These are phyloP conservation scores for Lycocerus yunnanus DNA, from an alignment of 2,888 invertebrate species.

Conservation along the genomic window DNA sequence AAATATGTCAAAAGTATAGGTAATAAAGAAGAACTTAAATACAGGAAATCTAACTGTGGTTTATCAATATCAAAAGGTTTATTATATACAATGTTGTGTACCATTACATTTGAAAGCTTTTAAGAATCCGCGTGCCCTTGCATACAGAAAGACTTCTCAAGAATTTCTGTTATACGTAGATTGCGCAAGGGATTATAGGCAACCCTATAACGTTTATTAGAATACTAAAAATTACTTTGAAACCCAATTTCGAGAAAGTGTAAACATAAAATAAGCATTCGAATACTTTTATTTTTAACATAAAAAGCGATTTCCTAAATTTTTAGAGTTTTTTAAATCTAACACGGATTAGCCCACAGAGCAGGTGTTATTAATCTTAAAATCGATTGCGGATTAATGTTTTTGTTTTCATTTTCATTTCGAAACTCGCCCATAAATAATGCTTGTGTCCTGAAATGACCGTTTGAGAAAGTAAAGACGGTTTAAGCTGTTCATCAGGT, in stretches of 20 bases:
- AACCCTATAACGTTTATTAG: neutral
- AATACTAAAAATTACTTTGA: neutral
- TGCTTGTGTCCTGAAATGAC: neutral
- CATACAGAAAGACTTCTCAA: constrained; percentile 23
- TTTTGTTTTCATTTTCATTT: neutral
- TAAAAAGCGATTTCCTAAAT: neutral
- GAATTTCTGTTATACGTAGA: constrained; percentile 9
- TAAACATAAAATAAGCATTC: neutral
- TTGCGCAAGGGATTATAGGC: constrained; percentile 3
- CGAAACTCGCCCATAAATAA: neutral
- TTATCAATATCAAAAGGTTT: constrained; percentile 26
- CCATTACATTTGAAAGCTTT: constrained; percentile 28
- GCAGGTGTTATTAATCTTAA: neutral
- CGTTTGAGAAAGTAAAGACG: neutral
- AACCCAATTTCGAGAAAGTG: neutral
- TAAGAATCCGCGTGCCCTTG: constrained; percentile 23
- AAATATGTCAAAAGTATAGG: constrained; percentile 10
- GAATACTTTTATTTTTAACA: neutral
- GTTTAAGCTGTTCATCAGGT: neutral
- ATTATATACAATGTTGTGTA: constrained; percentile 15
- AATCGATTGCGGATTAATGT: neutral
- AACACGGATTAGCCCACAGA: neutral
- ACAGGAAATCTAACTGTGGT: constrained; percentile 22
- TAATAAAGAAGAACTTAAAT: constrained; percentile 16
- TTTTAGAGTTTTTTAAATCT: neutral